These are phyloP conservation scores for Ceratina japonica DNA, from an alignment of 1,140 invertebrate genomes.

Conservation along the genomic window DNA sequence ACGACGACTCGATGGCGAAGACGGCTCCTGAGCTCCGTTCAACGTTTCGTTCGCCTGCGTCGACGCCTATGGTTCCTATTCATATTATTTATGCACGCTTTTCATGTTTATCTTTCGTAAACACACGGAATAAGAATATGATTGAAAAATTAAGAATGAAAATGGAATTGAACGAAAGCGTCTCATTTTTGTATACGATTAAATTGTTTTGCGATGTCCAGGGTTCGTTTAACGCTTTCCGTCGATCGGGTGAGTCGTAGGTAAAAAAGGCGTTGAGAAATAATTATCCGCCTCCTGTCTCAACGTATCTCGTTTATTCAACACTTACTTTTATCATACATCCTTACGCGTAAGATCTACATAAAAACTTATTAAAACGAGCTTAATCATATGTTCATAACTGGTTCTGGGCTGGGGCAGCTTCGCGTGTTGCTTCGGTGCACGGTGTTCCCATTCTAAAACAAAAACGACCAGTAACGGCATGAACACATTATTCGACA, in stretches of 20 bases:
- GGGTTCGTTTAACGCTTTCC: background rate
- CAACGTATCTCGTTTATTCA: conserved; percentile 74
- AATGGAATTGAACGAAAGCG: background rate
- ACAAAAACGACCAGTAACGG: conserved; percentile 52
- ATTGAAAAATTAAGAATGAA: background rate
- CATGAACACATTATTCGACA: background rate
- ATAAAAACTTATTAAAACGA: conserved; percentile 78
- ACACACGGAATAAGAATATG: conserved; percentile 20
- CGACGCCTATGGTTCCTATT: conserved; percentile 50
- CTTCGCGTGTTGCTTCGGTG: conserved; percentile 59
- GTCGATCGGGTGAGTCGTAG: background rate
- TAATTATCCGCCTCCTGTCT: conserved; percentile 44
- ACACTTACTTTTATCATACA: conserved; percentile 75
- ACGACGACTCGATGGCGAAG: conserved; percentile 68
- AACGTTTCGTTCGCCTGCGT: conserved; percentile 6
- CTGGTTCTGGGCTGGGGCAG: conserved; percentile 70
- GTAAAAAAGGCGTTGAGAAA: background rate
- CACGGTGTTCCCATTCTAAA: conserved; percentile 67
- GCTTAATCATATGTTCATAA: conserved; percentile 75
- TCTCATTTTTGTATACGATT: background rate
- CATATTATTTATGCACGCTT: conserved; percentile 39
- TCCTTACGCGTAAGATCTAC: conserved; percentile 75
- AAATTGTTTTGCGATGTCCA: background rate
- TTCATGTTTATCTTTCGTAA: conserved; percentile 17
- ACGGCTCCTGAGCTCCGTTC: conserved; percentile 31